Conservation (phyloP, 2,113 vertebrate genomes). For the Micronycteris hirsuta region DNA sequence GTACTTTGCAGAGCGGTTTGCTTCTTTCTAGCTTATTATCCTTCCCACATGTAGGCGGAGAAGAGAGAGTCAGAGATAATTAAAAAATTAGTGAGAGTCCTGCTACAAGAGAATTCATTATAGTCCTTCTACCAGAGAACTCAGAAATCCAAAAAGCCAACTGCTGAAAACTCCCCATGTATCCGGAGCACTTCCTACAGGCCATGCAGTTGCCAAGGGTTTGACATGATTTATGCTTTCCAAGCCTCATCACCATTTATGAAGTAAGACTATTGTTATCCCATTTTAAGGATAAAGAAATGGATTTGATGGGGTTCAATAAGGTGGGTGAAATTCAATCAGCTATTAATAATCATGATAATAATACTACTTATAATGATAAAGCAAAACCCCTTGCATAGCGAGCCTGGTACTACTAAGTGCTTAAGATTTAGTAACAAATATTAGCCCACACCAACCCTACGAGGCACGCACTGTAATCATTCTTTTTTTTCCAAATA, state of each 20-base stretch:
- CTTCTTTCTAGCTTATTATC: background rate
- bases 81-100: background rate
- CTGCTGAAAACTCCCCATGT: background rate
- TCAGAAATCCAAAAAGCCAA: background rate
- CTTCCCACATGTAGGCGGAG: background rate
- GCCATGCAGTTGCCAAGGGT: background rate
- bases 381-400: background rate
- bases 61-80: background rate
- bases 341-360: background rate
- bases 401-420: background rate
- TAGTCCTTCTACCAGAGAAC: background rate
- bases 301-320: background rate
- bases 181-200: background rate
- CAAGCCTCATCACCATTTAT: background rate
- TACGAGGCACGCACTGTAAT: background rate
- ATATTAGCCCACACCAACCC: background rate
- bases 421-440: background rate
- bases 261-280: background rate
- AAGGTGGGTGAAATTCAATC: background rate
- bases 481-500: slow-evolving; percentile 10
- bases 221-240: background rate
- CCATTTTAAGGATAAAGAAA: background rate
- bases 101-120: background rate
- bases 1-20: background rate
- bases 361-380: background rate